Conservation (phyloP, 92 coral and sea anemone genomes). For the Meandrina meandrites region DNA sequence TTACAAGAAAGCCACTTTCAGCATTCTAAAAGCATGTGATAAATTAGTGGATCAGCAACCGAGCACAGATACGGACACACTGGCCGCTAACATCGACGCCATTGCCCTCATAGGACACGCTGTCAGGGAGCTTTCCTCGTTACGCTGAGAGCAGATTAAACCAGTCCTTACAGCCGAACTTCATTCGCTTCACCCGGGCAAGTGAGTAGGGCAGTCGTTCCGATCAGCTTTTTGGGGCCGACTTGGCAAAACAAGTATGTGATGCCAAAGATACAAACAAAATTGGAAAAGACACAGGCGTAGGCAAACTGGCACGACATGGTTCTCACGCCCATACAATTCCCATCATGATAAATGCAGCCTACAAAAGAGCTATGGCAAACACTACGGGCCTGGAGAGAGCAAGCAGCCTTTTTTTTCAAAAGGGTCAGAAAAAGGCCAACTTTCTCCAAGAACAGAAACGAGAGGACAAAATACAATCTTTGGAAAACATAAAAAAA, state of each 20-base stretch:
- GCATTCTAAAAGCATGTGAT: not conserved
- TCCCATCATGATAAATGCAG: constrained; percentile 16
- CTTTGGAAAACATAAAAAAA: constrained; percentile 30
- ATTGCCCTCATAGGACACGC: constrained; percentile 18
- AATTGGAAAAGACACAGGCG: constrained; percentile 33
- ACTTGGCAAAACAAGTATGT: constrained; percentile 46
- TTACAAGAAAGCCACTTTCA: not conserved
- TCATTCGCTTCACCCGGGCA: constrained; percentile 35
- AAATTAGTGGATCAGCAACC: not conserved
- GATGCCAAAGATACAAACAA: constrained; percentile 55
- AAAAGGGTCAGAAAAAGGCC: constrained; percentile 38
- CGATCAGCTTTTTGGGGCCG: constrained; percentile 33
- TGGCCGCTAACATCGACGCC: constrained; percentile 20
- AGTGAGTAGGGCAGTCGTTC: not conserved
- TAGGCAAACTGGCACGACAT: constrained; percentile 6
- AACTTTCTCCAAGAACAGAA: constrained; percentile 12
- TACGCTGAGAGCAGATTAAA: constrained; percentile 41
- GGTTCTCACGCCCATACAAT: constrained; percentile 13
- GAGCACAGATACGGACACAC: constrained; percentile 13
- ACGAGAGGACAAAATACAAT: constrained; percentile 32
- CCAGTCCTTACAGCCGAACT: constrained; percentile 44
- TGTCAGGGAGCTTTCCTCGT: constrained; percentile 23
- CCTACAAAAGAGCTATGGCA: constrained; percentile 31
- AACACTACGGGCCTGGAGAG: constrained; percentile 34
- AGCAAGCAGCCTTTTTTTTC: constrained; percentile 26